phyloP scores from a whole-genome alignment of 2,113 vertebrate species.

The Mormyrus lacerda region DNA sequence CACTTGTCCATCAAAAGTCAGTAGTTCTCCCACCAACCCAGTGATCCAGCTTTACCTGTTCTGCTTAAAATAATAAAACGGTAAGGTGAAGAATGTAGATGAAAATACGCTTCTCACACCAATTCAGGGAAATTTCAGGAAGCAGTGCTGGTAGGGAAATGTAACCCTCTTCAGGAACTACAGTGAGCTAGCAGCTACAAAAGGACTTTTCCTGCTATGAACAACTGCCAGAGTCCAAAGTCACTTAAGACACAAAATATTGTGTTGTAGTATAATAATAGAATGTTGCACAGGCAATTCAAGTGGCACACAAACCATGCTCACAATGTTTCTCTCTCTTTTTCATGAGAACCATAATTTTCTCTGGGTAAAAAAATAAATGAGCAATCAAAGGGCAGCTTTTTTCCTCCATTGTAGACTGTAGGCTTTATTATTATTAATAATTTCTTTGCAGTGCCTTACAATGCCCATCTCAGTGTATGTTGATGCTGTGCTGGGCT shows the following conservation, averaged over 20 bases:
- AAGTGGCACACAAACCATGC: neutral
- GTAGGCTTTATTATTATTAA: neutral
- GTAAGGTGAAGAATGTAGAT: constrained; percentile 36
- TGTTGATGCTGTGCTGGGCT: neutral
- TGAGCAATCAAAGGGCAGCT: neutral
- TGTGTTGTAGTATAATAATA: constrained; percentile 26
- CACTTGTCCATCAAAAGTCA: neutral
- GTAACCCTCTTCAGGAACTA: constrained; percentile 27
- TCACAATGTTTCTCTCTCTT: neutral
- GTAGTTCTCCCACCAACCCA: neutral
- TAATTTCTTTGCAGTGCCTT: neutral
- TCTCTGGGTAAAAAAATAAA: neutral
- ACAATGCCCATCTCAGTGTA: neutral
- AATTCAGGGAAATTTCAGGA: constrained; percentile 47
- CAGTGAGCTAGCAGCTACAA: constrained; percentile 41
- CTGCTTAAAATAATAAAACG: constrained; percentile 51
- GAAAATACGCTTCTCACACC: constrained; percentile 37
- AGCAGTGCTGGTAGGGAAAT: constrained; percentile 41
- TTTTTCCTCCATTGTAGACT: neutral
- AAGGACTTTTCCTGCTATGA: constrained; percentile 31
- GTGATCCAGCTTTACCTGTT: neutral
- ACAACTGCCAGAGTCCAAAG: constrained; percentile 26
- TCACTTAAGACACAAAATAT: constrained; percentile 19
- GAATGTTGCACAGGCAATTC: neutral
- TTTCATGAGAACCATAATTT: neutral